A percentile compares a stretch with the other conserved stretches of the same genome.
phyloP scores from a whole-genome alignment of 2,113 vertebrate genomes.

The Pantherophis guttatus region DNA sequence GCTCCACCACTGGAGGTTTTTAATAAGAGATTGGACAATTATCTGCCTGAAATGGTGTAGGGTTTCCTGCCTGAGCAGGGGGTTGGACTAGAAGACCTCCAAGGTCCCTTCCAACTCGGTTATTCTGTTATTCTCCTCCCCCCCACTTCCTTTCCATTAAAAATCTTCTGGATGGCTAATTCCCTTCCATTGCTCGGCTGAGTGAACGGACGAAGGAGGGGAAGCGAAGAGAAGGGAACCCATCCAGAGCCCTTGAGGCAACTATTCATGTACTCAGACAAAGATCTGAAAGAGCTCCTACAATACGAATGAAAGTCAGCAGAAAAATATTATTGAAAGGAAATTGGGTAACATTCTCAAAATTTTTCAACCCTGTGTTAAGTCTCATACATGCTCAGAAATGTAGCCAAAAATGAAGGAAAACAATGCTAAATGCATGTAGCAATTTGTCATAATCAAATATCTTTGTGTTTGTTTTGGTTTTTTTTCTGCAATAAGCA shows the following conservation, averaged over 20 bases:
- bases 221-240: neutral
- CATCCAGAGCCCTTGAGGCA: neutral
- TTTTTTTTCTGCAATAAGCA: neutral
- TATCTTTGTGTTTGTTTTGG: constrained; percentile 6
- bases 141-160: neutral
- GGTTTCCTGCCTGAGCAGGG: neutral
- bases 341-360: neutral
- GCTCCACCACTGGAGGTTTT: neutral
- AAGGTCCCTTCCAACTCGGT: too few species aligned
- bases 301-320: neutral
- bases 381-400: constrained; percentile 28
- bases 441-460: constrained; percentile 24
- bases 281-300: neutral
- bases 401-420: constrained; percentile 38
- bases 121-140: neutral
- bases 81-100: neutral
- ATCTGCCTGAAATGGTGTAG: neutral
- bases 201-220: neutral
- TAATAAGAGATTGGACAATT: neutral
- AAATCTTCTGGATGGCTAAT: neutral
- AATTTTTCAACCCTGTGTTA: constrained; percentile 25
- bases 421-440: neutral
- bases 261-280: neutral
- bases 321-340: neutral
- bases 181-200: neutral